Evolutionary conservation across 2,113 vertebrate genomes (phyloP).

Genomic region (Piprites chloris): DNA sequence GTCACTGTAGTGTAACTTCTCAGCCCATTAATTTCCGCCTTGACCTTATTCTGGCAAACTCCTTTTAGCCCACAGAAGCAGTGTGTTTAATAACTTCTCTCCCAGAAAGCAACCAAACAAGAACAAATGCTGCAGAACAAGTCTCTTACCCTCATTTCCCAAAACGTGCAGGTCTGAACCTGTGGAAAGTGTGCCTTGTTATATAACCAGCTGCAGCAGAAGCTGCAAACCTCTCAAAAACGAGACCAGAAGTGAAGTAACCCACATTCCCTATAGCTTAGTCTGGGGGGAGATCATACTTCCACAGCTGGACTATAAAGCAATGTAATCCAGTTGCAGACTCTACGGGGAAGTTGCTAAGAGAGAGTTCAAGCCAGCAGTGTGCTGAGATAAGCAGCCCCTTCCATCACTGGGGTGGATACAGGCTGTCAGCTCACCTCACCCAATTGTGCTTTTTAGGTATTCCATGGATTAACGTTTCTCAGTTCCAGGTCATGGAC

Average conservation of each 20-base stretch:
- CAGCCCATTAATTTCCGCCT: background rate
- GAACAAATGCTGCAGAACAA: background rate
- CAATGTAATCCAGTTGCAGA: background rate
- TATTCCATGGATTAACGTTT: background rate
- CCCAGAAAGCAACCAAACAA: background rate
- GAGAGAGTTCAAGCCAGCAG: background rate
- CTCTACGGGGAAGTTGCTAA: background rate
- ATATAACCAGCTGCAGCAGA: rapidly evolving
- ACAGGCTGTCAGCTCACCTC: too few relatives aligned
- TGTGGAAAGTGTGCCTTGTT: background rate
- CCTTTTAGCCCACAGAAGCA: background rate
- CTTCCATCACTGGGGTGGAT: background rate
- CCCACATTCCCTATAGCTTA: background rate
- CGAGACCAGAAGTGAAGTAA: background rate
- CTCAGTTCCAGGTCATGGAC: background rate
- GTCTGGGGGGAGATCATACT: background rate
- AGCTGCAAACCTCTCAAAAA: background rate
- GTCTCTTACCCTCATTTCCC: background rate
- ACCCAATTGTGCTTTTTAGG: background rate
- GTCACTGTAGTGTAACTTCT: background rate
- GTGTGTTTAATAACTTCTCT: background rate
- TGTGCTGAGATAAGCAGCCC: background rate
- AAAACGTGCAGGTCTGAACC: background rate
- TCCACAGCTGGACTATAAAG: background rate
- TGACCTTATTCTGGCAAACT: conserved; percentile 25